Conservation (phyloP, 2,888 invertebrate genomes). For the Ectemnius cavifrons region DNA sequence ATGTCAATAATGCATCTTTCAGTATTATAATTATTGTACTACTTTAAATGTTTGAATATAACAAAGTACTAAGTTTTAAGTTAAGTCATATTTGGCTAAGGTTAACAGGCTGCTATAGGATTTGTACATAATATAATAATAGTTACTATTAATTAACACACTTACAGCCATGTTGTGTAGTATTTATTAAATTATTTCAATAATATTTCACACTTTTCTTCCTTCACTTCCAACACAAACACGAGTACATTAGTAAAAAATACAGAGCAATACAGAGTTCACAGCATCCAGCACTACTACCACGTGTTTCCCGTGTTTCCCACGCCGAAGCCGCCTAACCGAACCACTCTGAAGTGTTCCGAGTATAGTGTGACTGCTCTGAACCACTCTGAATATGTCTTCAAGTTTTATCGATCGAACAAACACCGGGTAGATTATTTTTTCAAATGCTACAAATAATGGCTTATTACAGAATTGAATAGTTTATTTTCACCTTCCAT, state of each 20-base stretch:
- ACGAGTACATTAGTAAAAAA: no score
- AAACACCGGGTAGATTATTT: background rate
- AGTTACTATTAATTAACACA: background rate
- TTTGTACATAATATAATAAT: background rate
- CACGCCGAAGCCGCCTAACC: no score
- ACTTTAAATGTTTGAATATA: background rate
- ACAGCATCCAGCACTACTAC: no score
- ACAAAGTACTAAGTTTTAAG: no score
- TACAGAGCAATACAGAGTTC: no score
- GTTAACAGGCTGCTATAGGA: no score
- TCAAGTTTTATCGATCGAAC: background rate
- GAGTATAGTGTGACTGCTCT: no score
- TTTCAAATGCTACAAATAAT: background rate
- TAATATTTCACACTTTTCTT: background rate
- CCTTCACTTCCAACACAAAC: background rate
- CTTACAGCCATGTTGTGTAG: background rate
- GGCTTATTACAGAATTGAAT: background rate
- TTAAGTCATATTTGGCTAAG: no score
- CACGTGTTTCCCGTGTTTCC: no score
- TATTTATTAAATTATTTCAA: background rate
- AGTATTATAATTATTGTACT: background rate
- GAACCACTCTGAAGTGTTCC: no score
- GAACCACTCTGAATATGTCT: no score
- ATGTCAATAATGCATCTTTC: constrained; percentile 76
- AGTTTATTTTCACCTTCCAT: background rate